Base-by-base conservation (phyloP, 2,888 invertebrate genomes). In the Aspidapion aeneum region DNA sequence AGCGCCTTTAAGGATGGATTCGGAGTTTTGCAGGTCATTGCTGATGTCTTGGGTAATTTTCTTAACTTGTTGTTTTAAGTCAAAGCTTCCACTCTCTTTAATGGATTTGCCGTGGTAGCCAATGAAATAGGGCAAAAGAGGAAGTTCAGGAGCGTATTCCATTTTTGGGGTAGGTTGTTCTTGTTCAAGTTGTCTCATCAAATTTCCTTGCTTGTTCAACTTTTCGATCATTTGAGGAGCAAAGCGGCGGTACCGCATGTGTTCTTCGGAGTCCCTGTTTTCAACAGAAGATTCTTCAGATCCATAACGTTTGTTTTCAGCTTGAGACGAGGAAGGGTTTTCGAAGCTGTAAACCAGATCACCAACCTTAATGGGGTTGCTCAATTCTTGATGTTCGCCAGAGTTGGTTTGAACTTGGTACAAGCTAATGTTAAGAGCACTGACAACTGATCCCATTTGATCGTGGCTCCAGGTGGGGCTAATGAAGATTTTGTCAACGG, bases 401-500 rank as follows among this genome's bases (percentile, higher is more conserved):
- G 77, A 17, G 75, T 74, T 68, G 60, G 82, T 57, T 58, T 71
- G 70, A 21, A 77, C 71, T 51, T 74, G 67, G 35, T 66, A 63
- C 51, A 82, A 78, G 35, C 82, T 83, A 55, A 90, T 71, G 68
- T 83, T 85, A 55, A 90, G 82, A 64, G 81, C 78, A 75, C 87
- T 87, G 22, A 68, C 60, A 2, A 72, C 67, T n/a, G 72, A 73
- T 56, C 88, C 88, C 70, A 86, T 84, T 69, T 87, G 83, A 55
- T 83, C 77, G 51, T 86, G 84, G 71, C 83, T 82, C 63, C 86
- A 74, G 63, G 82, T 82, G 9, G 88, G 87, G 65, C 83, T 85
- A 5, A 87, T 79, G 51, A 84, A 75, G 63, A 90, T 84, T 63
- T 84, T 83, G 77, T 86, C 86, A 17, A 83, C 84, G 22, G 87